phyloP scores from a whole-genome alignment of 2,888 invertebrate species.

The Crepidodera aurea region DNA sequence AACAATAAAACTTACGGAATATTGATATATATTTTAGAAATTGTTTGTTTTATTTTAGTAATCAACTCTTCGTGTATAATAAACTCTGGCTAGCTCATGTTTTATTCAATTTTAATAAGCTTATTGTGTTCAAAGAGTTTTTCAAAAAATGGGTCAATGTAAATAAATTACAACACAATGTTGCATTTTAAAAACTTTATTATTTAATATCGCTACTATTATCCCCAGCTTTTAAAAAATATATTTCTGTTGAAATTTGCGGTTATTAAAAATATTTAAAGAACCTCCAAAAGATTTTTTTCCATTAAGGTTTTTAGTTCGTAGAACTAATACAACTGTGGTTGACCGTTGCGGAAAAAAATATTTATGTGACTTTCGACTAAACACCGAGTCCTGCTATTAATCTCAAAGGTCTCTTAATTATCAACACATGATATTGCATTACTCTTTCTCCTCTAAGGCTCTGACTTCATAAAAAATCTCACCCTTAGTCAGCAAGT shows the following conservation, averaged over 20 bases:
- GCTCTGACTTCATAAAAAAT: conserved; percentile 3
- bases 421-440: conserved; percentile 13
- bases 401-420: not conserved
- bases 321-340: no score
- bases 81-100: not conserved
- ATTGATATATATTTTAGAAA: no score
- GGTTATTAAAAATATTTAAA: no score
- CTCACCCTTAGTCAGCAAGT: conserved; percentile 37
- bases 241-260: no score
- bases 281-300: no score
- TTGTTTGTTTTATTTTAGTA: not conserved
- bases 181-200: not conserved
- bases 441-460: conserved; percentile 7
- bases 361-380: no score
- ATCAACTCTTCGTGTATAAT: not conserved
- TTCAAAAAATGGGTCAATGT: not conserved
- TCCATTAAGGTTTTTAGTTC: no score
- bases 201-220: not conserved
- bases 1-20: no score
- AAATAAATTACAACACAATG: not conserved
- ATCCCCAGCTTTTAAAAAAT: no score
- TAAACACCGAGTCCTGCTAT: no score
- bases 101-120: not conserved
- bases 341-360: no score
- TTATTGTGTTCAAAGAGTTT: not conserved